These are phyloP conservation scores for Girardinus metallicus DNA, from an alignment of 2,797 vertebrate species.

Conservation along the genomic window DNA sequence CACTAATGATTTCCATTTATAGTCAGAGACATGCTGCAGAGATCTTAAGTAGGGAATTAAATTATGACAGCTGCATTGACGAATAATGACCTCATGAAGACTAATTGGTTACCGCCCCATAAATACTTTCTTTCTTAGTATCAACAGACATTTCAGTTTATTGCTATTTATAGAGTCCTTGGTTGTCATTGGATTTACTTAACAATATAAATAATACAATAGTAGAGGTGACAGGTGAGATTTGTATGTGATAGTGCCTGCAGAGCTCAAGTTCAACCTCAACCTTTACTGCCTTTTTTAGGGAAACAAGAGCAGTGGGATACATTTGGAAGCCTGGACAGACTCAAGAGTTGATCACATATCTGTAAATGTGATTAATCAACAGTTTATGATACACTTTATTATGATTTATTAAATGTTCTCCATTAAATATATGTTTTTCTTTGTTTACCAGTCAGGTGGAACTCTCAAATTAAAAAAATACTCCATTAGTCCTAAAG, in stretches of 20 bases:
- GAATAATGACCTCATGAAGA: neutral
- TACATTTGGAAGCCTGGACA: neutral
- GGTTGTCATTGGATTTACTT: conserved; percentile 9
- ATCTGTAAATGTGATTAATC: neutral
- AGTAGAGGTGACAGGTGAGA: neutral
- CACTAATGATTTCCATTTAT: neutral
- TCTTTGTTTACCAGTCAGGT: neutral
- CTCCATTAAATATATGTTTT: neutral
- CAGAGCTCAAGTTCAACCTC: neutral
- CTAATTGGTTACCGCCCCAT: neutral
- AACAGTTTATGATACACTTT: neutral
- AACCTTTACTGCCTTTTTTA: conserved; percentile 1
- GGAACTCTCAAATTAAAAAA: neutral
- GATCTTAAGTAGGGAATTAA: neutral
- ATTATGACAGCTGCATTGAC: neutral
- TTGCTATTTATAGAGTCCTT: neutral
- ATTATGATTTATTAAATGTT: neutral
- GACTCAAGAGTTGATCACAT: neutral
- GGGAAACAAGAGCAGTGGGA: conserved; percentile 1
- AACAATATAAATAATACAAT: neutral
- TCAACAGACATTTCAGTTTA: conserved; percentile 4
- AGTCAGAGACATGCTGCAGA: neutral
- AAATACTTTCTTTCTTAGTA: neutral
- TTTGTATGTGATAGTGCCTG: neutral
- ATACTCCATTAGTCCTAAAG: neutral